These are phyloP conservation scores for Sorex araneus DNA, from an alignment of 2,113 vertebrate species.

Conservation along the genomic window DNA sequence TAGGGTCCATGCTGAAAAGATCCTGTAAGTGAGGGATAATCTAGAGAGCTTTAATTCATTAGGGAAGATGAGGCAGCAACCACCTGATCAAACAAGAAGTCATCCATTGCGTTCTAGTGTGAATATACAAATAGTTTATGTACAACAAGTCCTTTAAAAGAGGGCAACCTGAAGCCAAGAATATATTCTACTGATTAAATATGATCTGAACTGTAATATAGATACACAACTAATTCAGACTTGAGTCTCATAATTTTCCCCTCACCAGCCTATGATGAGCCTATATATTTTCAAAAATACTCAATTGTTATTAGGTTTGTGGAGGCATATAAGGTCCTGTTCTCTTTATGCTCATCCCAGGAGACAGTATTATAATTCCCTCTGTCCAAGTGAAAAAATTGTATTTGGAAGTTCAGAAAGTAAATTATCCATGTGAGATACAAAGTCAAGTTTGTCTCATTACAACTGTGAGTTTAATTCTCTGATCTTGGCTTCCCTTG, in stretches of 20 bases:
- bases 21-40: not conserved
- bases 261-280: not conserved
- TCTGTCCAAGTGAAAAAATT: not conserved
- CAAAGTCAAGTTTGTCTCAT: not conserved
- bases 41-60: not conserved
- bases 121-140: not conserved
- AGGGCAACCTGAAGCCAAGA: not conserved
- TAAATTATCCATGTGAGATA: constrained; percentile 6
- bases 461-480: not conserved
- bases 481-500: not conserved
- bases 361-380: not conserved
- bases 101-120: not conserved
- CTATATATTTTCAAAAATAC: not conserved
- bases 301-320: not conserved
- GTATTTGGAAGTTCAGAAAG: not conserved
- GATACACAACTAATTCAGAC: not conserved
- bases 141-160: not conserved
- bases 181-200: not conserved
- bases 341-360: not conserved
- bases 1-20: not conserved
- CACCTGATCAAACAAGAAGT: not conserved
- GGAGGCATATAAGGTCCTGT: not conserved
- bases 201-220: not conserved
- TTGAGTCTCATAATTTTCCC: not conserved
- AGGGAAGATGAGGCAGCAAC: not conserved